Conservation (phyloP, 2,113 vertebrate species). For the Hyperoodon ampullatus region DNA sequence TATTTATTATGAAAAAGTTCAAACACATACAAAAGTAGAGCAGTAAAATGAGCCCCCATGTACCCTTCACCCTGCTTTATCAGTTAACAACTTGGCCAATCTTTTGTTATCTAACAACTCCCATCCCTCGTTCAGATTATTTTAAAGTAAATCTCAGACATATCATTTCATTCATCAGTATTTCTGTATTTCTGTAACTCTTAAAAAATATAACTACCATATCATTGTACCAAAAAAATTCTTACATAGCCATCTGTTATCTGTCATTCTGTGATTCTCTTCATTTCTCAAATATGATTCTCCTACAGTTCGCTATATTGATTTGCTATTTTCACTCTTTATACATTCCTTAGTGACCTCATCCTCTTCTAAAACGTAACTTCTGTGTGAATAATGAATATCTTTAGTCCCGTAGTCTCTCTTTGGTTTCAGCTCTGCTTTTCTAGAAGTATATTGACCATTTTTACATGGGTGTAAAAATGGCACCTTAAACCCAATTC, state of each 20-base stretch:
- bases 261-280: not conserved
- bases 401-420: not conserved
- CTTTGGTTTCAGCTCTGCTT: not conserved
- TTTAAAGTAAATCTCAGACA: not conserved
- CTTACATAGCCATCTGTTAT: not conserved
- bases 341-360: not conserved
- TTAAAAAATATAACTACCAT: not conserved
- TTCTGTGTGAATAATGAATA: not conserved
- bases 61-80: not conserved
- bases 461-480: not conserved
- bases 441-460: not conserved
- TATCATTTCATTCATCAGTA: not conserved
- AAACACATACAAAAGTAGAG: not conserved
- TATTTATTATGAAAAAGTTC: slow-evolving; percentile 8
- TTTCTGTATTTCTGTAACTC: not conserved
- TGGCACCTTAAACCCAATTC: not conserved
- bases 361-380: not conserved
- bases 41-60: not conserved
- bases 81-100: not conserved
- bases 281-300: not conserved
- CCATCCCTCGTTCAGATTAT: not conserved
- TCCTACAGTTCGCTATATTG: not conserved
- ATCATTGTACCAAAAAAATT: not conserved
- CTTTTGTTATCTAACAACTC: not conserved
- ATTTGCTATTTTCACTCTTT: not conserved